Percentiles rank a stretch among this genome's conserved stretches.
Evolutionary conservation across 2,113 vertebrate genomes (phyloP).

Genomic region (Larimichthys polyactis): DNA sequence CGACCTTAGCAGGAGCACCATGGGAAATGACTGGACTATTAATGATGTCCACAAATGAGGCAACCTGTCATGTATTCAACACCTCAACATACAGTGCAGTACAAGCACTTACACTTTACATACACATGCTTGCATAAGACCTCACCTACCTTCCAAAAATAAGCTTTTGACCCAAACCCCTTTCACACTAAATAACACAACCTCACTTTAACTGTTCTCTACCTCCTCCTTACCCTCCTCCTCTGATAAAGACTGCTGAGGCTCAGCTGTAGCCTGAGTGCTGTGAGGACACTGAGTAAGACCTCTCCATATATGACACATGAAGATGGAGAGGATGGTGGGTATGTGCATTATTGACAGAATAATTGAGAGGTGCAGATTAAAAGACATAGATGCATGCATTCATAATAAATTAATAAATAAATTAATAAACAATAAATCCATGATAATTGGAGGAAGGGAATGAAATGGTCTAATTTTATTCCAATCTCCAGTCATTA

Average conservation of each 20-base stretch:
- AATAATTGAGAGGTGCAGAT: conserved; percentile 41
- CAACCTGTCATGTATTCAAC: conserved; percentile 21
- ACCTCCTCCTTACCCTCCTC: conserved; percentile 12
- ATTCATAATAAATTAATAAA: too few species aligned
- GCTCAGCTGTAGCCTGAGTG: conserved; percentile 46
- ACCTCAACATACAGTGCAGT: neutral
- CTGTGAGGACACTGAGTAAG: conserved; percentile 56
- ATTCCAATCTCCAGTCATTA: neutral
- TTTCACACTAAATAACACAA: conserved; percentile 31
- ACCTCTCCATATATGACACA: conserved; percentile 48
- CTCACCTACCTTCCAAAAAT: conserved; percentile 5
- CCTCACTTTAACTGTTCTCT: conserved; percentile 13
- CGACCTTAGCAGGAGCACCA: conserved; percentile 53
- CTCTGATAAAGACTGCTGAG: conserved; percentile 47
- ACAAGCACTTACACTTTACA: too few species aligned
- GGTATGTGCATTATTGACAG: conserved; percentile 49
- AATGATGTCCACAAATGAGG: conserved; percentile 62
- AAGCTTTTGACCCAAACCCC: conserved; percentile 39
- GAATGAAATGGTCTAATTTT: conserved; percentile 16
- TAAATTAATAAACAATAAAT: conserved; percentile 35
- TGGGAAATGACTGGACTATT: conserved; percentile 56
- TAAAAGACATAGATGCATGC: conserved; percentile 35
- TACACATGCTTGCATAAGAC: neutral
- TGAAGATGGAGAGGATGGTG: conserved; percentile 24
- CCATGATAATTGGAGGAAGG: conserved; percentile 37